Evolutionary conservation across 2,113 vertebrate species (phyloP), one percentile per base, ranked within the genome.

Genomic region (Cavia porcellus): DNA sequence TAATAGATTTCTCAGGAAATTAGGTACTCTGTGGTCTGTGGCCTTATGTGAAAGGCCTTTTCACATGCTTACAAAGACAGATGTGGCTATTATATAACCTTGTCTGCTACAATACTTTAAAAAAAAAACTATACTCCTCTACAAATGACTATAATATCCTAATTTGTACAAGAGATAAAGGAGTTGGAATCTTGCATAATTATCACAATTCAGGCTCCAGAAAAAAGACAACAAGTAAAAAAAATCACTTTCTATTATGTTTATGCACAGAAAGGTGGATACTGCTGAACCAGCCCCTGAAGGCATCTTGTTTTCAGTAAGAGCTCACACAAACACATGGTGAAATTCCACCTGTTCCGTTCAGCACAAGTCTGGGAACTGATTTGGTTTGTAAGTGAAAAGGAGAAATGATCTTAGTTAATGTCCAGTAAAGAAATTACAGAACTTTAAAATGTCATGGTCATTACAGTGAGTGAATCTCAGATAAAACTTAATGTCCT

Each of bases 151-250:
- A 38, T 80, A 96, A 90, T 93, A 91, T 90, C 42, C 75, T 90
- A 66, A 96, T 90, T 92, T 75, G 66, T 68, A 57, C 81, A 61
- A 86, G 74, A 77, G 30, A 95, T 85, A 55, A 61, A 88, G 80
- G 85, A 93, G n/a, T 25, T 81, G 24, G 24, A 77, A 77, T 79
- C 81, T 97, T 95, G 87, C 66, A 94, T 97, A 96, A 96, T 96
- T 77, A 90, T 84, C 77, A 94, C 75, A 92, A 90, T 90, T 93
- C 68, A 89, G 68, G 50, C 68, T 82, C 17, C 85, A 62, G 12
- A 45, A 47, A 57, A 92, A 95, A 86, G 47, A 45, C 32, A 84
- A 62, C 74, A 38, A 35, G 52, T 95, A 86, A 61, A 24, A 24
- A 87, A 95, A 92, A 59, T 93, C 90, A 72, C 81, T 96, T 96